Conservation (phyloP, 2,888 invertebrate genomes). For the Teleogryllus oceanicus region DNA sequence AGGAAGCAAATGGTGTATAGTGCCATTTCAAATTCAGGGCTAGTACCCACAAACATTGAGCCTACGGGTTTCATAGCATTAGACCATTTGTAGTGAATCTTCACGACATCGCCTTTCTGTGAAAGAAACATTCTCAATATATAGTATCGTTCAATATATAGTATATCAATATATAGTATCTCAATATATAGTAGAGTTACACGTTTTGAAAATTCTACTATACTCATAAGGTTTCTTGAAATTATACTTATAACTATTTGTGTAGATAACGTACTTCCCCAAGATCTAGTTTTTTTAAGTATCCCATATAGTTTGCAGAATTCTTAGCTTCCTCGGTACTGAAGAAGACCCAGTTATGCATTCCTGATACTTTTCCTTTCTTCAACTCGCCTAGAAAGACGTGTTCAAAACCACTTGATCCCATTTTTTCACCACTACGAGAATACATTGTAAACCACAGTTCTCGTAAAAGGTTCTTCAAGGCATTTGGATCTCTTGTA, state of each 20-base stretch:
- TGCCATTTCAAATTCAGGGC: constrained; percentile 88
- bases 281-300: constrained; percentile 66
- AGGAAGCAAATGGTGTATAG: constrained; percentile 84
- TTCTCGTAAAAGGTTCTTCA: constrained; percentile 67
- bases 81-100: constrained; percentile 68
- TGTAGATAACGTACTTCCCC: constrained; percentile 58
- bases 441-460: constrained; percentile 82
- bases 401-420: constrained; percentile 91
- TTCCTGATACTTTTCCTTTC: constrained; percentile 70
- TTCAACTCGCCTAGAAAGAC: constrained; percentile 85
- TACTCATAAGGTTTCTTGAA: background rate
- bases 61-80: constrained; percentile 72
- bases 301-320: constrained; percentile 73
- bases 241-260: background rate
- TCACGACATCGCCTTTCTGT: constrained; percentile 74
- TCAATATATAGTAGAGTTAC: background rate
- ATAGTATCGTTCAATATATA: too few species aligned
- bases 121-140: constrained; percentile 43
- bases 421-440: constrained; percentile 70
- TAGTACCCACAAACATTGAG: constrained; percentile 76
- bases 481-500: constrained; percentile 63
- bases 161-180: too few species aligned
- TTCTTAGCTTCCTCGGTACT: constrained; percentile 69
- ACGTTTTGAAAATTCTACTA: too few species aligned
- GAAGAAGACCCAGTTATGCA: constrained; percentile 91